Conservation (phyloP, 2,888 invertebrate species). For the Brachypalpus laphriformis region DNA sequence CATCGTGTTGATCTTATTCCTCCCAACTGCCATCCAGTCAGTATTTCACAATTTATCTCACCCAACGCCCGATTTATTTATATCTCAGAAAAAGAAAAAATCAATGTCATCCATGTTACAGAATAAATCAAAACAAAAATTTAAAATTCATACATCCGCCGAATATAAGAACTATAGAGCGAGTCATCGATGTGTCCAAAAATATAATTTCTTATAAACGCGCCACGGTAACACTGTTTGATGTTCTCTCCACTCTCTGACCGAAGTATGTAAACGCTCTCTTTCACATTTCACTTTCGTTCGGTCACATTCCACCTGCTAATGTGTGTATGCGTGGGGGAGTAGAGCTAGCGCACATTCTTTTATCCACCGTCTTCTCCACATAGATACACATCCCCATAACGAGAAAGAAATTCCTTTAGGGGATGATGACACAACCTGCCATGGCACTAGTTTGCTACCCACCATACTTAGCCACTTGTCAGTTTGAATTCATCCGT, state of each 20-base stretch:
- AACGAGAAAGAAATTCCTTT: constrained; percentile 54
- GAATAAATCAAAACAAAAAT: constrained; percentile 27
- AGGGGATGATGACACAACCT: constrained; percentile 73
- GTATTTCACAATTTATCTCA: constrained; percentile 34
- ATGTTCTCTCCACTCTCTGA: neutral
- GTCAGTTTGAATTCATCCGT: constrained; percentile 70
- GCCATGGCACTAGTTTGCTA: constrained; percentile 30
- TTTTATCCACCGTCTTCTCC: constrained; percentile 23
- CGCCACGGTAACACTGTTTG: constrained; percentile 57
- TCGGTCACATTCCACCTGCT: constrained; percentile 51
- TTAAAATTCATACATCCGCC: neutral
- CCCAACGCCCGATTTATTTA: constrained; percentile 53
- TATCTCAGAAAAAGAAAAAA: constrained; percentile 12
- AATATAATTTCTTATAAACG: constrained; percentile 25
- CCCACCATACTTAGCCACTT: constrained; percentile 68
- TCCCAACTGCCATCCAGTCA: constrained; percentile 4
- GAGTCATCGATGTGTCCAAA: constrained; percentile 10
- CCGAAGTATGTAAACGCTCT: constrained; percentile 12
- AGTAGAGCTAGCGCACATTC: constrained; percentile 46
- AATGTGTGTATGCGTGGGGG: constrained; percentile 32
- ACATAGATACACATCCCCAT: neutral
- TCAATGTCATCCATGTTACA: constrained; percentile 35
- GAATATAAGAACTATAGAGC: neutral
- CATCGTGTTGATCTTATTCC: constrained; percentile 27
- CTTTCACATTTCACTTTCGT: constrained; percentile 46